Evolutionary conservation across 2,113 vertebrate species (phyloP), one percentile per base, ranked within the genome.

Genomic region (Oncorhynchus keta): DNA sequence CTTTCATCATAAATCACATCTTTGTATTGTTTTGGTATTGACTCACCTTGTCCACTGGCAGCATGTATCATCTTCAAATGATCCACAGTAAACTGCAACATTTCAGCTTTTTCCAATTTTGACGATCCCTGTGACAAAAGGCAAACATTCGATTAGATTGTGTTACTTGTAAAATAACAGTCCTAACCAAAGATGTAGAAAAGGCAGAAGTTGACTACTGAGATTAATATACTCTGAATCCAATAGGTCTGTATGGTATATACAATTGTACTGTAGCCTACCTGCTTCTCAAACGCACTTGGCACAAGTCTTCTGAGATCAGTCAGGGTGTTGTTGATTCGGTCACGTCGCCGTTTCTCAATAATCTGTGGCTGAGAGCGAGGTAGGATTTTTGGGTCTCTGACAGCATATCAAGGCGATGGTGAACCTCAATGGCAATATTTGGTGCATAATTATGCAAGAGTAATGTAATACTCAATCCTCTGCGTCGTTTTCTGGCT

Each of bases 281-380:
- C 97, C 96, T 99, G 98, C 91, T 99, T 99, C 87, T 99, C 97
- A 79, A 98, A 99, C 57, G 98, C 97, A 86, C 96, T 99, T 73
- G 98, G 98, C 71, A 99, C 97, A 86, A 99, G 83, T 87, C 97
- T 93, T 70, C 97, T 92, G 76, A 99, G 91, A 87, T 99, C 98
- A 24, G 97, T 97, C 80, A 99, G 88, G 67, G 97, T 99, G 87
- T 98, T 98, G 88, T 99, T 99, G 90, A 99, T 98, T 65, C 98
- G 94, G 81, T 99, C 98, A 79, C 98, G 94, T 69, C 98, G 95
- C 39, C 97, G 93, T 86, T 99, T 99, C 88, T 99, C 98, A 79
- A 99, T 99, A 72, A 99, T 98, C 98, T 99, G 83, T 22, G 66
- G 8, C 70, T 5, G 3, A 76, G 22, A 5, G 22, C 4, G 30